Base-by-base conservation (phyloP, 2,113 vertebrate genomes). In the Promerops cafer region DNA sequence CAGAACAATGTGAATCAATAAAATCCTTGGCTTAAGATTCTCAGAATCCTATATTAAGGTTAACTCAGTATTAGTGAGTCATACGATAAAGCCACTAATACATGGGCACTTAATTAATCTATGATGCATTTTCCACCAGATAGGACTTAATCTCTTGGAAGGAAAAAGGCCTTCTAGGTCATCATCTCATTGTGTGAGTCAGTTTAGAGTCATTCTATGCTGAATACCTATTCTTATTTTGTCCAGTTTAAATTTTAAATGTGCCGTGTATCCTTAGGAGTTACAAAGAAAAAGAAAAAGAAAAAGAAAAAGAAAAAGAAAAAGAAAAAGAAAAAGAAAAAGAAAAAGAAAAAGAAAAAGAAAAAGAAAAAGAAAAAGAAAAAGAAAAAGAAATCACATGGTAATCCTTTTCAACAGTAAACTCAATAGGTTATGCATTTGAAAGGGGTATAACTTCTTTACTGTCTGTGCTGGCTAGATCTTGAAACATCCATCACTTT, bases 71-170 rank as follows among this genome's bases (percentile, higher is more conserved):
- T 93, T 69, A 91, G 80, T 95, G 94, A 96, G 61, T 94, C 95
- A 97, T 92, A 87, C 45, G 53, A 87, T 89, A 95, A 91, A 91
- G 75, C 59, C 87, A 87, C 80, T 89, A 92, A 95, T 92, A 96
- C 61, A 81, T 27, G n/a, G 52, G 60, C 77, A 93, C 59, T 92
- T 86, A 87, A 89, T 96, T 94, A 90, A 95, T 83, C 61, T 87
- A 28, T 77, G 74, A 82, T 93, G 56, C 57, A 82, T 89, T 93
- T 94, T 91, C 87, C 74, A 87, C 53, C 18, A 95, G 70, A 79
- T 92, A 64, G 52, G 16, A 79, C 59, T 82, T 87, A 88, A 93
- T 93, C 71, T 81, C 83, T 50, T 81, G 71, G 63, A 92, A 90
- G 92, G 11, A 77, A 92, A 61, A 92, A 65, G 31, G 74, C 28